A percentile compares a stretch with the other conserved stretches of the same genome.
Evolutionary conservation across 2,797 vertebrate genomes (phyloP).

Genomic region (Cygnus olor): DNA sequence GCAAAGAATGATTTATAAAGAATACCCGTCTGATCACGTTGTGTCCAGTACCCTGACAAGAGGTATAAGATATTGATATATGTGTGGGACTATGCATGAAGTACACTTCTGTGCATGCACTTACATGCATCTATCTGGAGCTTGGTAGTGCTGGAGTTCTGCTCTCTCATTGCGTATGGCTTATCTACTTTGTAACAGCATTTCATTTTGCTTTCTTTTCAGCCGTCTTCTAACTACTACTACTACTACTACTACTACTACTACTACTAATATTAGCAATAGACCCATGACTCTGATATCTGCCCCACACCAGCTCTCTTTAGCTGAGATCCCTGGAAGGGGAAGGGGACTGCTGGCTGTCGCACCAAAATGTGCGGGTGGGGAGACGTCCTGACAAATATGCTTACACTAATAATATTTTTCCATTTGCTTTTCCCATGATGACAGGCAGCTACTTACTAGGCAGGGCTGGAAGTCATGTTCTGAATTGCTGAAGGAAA

Average conservation of each 20-base stretch:
- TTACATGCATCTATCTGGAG: accelerated
- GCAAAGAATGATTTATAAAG: neutral
- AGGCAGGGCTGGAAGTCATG: constrained; percentile 40
- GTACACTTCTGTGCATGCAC: accelerated
- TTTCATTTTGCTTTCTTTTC: neutral
- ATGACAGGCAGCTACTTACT: constrained; percentile 42
- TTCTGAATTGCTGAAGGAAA: constrained; percentile 36
- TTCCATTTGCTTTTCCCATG: neutral
- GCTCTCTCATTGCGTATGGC: neutral
- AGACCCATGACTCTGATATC: neutral
- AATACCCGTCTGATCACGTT: neutral
- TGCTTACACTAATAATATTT: neutral
- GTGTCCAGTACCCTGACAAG: neutral
- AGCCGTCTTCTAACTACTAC: neutral
- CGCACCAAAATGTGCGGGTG: accelerated
- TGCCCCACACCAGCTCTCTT: neutral
- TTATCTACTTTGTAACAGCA: neutral
- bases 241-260: too few relatives aligned
- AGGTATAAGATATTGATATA: neutral
- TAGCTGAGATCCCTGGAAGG: neutral
- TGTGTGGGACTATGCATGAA: neutral
- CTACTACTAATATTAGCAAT: too few relatives aligned
- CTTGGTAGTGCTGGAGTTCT: neutral
- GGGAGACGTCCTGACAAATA: constrained; percentile 17
- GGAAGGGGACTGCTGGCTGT: neutral